Evolutionary conservation across 2,797 vertebrate species (phyloP).

Genomic region (Sebastes nivosus): DNA sequence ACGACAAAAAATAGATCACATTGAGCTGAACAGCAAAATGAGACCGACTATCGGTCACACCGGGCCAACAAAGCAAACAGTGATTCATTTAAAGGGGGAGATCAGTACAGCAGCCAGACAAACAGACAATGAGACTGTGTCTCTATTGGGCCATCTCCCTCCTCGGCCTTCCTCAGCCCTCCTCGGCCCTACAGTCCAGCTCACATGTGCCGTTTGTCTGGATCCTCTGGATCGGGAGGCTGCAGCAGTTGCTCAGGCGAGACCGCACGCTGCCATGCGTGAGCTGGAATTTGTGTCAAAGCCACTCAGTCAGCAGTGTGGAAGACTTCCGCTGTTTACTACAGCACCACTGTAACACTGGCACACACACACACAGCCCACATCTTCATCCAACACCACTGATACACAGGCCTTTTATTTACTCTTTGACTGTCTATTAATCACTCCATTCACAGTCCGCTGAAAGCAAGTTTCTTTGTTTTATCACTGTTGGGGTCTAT

Average conservation of each 20-base stretch:
- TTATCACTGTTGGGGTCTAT: conserved; percentile 21
- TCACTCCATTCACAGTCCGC: conserved; percentile 40
- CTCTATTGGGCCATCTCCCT: background rate
- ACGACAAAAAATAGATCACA: background rate
- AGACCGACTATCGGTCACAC: background rate
- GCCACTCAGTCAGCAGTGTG: conserved; percentile 58
- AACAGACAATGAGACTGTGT: conserved; percentile 4
- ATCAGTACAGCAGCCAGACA: background rate
- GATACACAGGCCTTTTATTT: conserved; percentile 56
- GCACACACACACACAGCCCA: background rate
- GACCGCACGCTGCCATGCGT: conserved; percentile 41
- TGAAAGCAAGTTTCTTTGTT: conserved; percentile 35
- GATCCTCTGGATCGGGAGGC: conserved; percentile 19
- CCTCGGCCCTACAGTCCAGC: background rate
- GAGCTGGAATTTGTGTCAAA: conserved; percentile 72
- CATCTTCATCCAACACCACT: conserved; percentile 22
- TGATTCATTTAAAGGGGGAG: conserved; percentile 2
- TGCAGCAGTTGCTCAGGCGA: conserved; percentile 58
- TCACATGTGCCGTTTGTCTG: conserved; percentile 51
- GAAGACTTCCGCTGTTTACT: conserved; percentile 43
- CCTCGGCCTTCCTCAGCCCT: background rate
- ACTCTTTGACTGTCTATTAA: conserved; percentile 44
- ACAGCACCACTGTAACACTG: conserved; percentile 47
- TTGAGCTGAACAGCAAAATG: background rate
- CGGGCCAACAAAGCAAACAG: conserved; percentile 8